Percentiles rank a stretch among this genome's conserved stretches.
Conservation (phyloP, 2,888 invertebrate species). For the Xestia sexstrigata region DNA sequence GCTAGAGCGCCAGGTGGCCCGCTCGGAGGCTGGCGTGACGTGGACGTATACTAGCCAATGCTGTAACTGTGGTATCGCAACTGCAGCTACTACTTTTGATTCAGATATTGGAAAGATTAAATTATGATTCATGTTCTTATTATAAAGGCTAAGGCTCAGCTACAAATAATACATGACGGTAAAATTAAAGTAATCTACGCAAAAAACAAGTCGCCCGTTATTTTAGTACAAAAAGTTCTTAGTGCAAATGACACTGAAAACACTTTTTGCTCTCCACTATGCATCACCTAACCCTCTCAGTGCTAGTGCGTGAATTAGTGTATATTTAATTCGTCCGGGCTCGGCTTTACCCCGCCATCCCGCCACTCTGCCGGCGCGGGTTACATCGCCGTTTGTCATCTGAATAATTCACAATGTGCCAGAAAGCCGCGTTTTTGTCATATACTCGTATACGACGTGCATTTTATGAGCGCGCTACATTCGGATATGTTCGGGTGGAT, state of each 20-base stretch:
- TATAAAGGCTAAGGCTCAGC: neutral
- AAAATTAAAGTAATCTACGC: neutral
- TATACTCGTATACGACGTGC: constrained; percentile 30
- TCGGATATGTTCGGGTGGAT: constrained; percentile 17
- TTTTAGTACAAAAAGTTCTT: neutral
- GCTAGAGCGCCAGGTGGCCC: neutral
- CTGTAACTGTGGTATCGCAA: neutral
- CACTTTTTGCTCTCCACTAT: constrained; percentile 9
- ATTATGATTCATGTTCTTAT: no score
- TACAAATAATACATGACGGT: neutral
- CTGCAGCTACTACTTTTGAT: neutral
- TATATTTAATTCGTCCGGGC: constrained; percentile 27
- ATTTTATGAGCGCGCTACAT: constrained; percentile 49
- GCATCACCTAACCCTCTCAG: constrained; percentile 7
- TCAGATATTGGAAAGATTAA: neutral
- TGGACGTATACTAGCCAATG: neutral
- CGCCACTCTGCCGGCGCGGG: constrained; percentile 13
- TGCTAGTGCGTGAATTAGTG: constrained; percentile 33
- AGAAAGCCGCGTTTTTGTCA: constrained; percentile 39
- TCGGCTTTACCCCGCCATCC: neutral
- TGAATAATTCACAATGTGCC: constrained; percentile 60
- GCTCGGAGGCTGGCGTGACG: neutral
- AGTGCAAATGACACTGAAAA: neutral
- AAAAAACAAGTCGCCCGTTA: no score
- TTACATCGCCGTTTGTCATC: constrained; percentile 51